Percentiles rank a stretch among this genome's conserved stretches.
Evolutionary conservation across 1,140 invertebrate genomes (phyloP).

Genomic region (Drusus annulatus): DNA sequence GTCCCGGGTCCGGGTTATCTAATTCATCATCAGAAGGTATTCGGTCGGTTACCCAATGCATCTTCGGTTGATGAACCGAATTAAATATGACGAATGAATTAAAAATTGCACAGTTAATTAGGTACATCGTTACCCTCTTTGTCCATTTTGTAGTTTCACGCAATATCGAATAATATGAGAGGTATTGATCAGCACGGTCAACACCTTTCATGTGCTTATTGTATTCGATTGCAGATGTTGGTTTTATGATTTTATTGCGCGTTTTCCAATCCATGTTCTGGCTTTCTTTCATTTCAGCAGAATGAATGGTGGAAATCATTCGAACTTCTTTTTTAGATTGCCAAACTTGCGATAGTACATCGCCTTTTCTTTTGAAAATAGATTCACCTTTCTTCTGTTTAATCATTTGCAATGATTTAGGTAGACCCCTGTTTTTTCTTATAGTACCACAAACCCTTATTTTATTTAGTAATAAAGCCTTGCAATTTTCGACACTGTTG

Average conservation of each 20-base stretch:
- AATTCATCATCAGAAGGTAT: too few relatives aligned
- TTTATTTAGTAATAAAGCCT: conserved; percentile 48
- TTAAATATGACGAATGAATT: conserved; percentile 47
- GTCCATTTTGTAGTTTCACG: conserved; percentile 54
- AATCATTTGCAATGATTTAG: conserved; percentile 49
- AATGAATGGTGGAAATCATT: conserved; percentile 58
- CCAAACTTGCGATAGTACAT: conserved; percentile 55
- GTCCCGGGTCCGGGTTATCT: too few relatives aligned
- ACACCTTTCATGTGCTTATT: too few relatives aligned
- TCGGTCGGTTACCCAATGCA: conserved; percentile 41
- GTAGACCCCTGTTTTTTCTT: conserved; percentile 54
- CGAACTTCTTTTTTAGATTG: conserved; percentile 52
- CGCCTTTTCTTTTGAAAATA: conserved; percentile 50
- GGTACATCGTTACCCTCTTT: conserved; percentile 43
- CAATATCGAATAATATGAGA: too few relatives aligned
- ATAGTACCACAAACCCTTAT: conserved; percentile 58
- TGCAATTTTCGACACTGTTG: conserved; percentile 54
- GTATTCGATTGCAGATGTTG: too few relatives aligned
- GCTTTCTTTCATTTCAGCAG: conserved; percentile 51
- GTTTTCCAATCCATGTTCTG: conserved; percentile 52
- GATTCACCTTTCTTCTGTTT: conserved; percentile 52
- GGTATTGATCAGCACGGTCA: too few relatives aligned
- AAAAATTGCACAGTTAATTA: conserved; percentile 50
- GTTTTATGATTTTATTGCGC: too few relatives aligned
- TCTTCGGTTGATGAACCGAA: conserved; percentile 30